Evolutionary conservation across 2,888 invertebrate species (phyloP), one percentile per base, ranked within the genome.

Genomic region (Dynastes hyllus): DNA sequence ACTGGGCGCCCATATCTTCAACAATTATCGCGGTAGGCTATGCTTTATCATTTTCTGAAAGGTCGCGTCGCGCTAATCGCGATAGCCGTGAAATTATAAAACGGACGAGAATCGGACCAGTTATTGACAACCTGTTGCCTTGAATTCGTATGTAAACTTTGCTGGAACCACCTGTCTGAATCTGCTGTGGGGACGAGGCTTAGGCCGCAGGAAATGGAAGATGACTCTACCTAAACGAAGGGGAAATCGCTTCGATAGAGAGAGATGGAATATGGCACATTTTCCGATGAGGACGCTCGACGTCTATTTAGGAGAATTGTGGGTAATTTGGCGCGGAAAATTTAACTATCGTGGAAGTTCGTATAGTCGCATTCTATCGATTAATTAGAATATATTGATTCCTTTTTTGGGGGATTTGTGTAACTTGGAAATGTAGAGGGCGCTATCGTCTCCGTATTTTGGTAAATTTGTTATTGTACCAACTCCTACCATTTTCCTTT

Each of bases 41-140:
- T 8, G 45, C 9, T 69, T 69, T 69, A 69, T 69, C 67, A 69
- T 69, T 27, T 22, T 50, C 9, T 2, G 9, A 50, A 45, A 37
- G 67, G 27, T 37, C 45, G 29, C 50, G 71, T 11, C 66, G 51
- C 2, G n/a, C 13, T 13, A 61, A 61, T 71, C 58, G 37, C 45
- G 73, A 55, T 73, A 55, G 32, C 53, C 70, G 70, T 32, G 73
- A 73, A 66, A 45, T 29, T n/a, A 32, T 29, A 8, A 11, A 27
- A 50, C 75, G 22, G n/a, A 63, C 8, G 27, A 50, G 13, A 11
- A 63, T 37, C 37, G 75, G 63, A 40, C n/a, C 16, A 37, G 16
- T 40, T 63, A 75, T 50, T 40, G 75, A 63, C 58, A 75, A 75
- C 75, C 63, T 75, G 75, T 75, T 75, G 75, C 75, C 67, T 16